Base-by-base conservation (phyloP, 1,140 invertebrate genomes). In the Caerostris extrusa region DNA sequence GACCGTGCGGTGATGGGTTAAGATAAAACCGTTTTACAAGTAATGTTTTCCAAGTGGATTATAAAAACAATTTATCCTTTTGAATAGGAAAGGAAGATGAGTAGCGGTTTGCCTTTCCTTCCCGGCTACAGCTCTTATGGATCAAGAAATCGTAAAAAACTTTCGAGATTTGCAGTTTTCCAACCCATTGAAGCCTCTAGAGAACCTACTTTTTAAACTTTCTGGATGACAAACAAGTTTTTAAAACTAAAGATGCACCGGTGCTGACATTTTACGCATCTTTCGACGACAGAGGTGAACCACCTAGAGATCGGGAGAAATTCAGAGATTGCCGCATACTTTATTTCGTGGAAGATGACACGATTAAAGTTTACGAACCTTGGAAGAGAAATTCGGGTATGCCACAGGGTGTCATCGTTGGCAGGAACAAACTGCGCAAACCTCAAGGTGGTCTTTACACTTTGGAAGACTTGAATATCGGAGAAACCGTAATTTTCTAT, bases 321-420 rank as follows among this genome's bases (percentile, higher is more conserved):
- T 90, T 81, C 34, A 77, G 89, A 58, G n/a, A 81, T 2, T 90
- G 89, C 10, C n/a, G 81, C 10, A 50, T 90, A 5, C 89, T 90
- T 81, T 90, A 81, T 81, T 90, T 58, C 17, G 89, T 90, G 5
- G 89, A 81, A 58, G 89, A 90, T 34, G 89, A 55, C 3, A 81
- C 56, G 0, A 90, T 90, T 14, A 90, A 90, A 17, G 89, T 90
- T 10, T 90, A 60, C 12, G 89, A 90, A 17, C 89, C 89, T 2
- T 34, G 12, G 19, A 17, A 81, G 12, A 77, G 56, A 58, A 90
- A 90, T 60, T 14, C 89, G 3, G 89, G 89, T 3, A 77, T 60
- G 53, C 7, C 2, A 3, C 89, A 90, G 19, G 89, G 69, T 1
- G 3, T 17, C n/a, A 58, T 90, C 1, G 19, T 90, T 3, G 81